Evolutionary conservation across 1,140 invertebrate genomes (phyloP), one percentile per base, ranked within the genome.

Genomic region (Gerris buenoi): DNA sequence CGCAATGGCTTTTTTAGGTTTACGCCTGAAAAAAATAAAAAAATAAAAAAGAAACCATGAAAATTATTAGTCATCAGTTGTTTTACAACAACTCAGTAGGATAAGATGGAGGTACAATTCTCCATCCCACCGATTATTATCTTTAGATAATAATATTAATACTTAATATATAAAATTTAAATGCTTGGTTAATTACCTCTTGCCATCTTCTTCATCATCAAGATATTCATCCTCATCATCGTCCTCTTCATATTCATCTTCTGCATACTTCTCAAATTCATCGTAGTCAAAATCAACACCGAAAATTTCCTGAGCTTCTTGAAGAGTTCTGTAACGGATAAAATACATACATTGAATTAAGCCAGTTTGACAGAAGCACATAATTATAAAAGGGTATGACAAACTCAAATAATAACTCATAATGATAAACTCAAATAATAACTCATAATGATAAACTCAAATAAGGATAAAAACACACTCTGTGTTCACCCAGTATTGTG

Each of bases 301-400:
- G 79, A 99, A 99, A 71, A 98, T 97, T 75, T 99, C 97, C 78
- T 98, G 95, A 65, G 97, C 97, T 79, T 98, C 94, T 84, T 98
- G 95, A 27, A 98, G 79, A 0, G 92, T 90, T 2, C 90, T 91
- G 75, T n/a, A n/a, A n/a, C n/a, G n/a, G n/a, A n/a, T n/a, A n/a
- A n/a, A n/a, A n/a, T n/a, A n/a, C n/a, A n/a, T n/a, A n/a, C n/a
- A n/a, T n/a, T n/a, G n/a, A n/a, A n/a, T n/a, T n/a, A n/a, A n/a
- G n/a, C n/a, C n/a, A n/a, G n/a, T n/a, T n/a, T n/a, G n/a, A n/a
- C n/a, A n/a, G n/a, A n/a, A n/a, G n/a, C n/a, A n/a, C n/a, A 56
- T 13, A 56, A 13, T 56, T 56, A 56, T 56, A 56, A 56, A n/a
- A 56, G n/a, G n/a, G 46, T 56, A 10, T 13, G 46, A 13, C 46